Conservation (phyloP, 2,888 invertebrate genomes). For the Eupithecia pulchellata region DNA sequence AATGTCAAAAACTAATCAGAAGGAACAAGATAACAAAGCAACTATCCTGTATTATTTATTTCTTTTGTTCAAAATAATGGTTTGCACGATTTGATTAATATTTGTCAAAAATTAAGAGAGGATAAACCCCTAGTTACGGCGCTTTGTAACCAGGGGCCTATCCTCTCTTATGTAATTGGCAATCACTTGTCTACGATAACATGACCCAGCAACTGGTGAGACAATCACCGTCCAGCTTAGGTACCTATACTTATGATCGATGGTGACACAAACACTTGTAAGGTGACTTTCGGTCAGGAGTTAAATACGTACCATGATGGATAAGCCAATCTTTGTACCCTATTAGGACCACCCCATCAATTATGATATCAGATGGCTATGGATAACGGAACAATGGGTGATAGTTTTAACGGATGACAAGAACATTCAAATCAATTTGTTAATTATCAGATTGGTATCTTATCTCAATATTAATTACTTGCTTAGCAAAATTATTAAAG, state of each 20-base stretch:
- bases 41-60: too few relatives aligned
- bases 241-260: constrained; percentile 13
- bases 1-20: too few relatives aligned
- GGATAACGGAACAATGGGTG: constrained; percentile 12
- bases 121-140: too few relatives aligned
- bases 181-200: background rate
- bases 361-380: constrained; percentile 8
- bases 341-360: constrained; percentile 5
- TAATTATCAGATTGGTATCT: background rate
- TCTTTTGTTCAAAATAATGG: too few relatives aligned
- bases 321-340: constrained; percentile 1
- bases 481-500: background rate
- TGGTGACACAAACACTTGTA: constrained; percentile 9
- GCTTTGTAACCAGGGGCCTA: too few relatives aligned
- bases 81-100: too few relatives aligned
- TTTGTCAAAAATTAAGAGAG: background rate
- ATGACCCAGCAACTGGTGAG: background rate
- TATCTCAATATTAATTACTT: background rate
- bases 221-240: background rate
- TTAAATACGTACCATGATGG: constrained; percentile 11
- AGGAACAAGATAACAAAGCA: too few relatives aligned
- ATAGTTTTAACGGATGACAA: background rate
- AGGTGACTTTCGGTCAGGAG: constrained; percentile 5
- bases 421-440: constrained; percentile 4
- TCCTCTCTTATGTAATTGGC: too few relatives aligned